phyloP scores from a whole-genome alignment of 2,888 invertebrate genomes.

The Leptopilina myrica region DNA sequence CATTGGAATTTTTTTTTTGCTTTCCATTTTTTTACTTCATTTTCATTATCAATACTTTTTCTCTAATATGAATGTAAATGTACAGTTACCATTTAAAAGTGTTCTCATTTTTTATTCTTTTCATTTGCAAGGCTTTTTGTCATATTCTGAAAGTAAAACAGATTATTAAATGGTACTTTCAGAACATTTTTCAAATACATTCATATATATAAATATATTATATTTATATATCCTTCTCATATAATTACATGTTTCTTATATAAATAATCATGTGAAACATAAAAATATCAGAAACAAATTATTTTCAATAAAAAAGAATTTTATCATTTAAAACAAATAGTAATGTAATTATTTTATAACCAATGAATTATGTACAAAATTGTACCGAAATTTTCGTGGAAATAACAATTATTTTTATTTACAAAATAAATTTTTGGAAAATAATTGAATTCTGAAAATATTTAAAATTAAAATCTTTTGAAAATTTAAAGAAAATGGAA shows the following conservation, averaged over 20 bases:
- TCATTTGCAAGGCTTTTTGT: background rate
- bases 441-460: too few relatives aligned
- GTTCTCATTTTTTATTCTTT: background rate
- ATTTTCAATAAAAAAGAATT: background rate
- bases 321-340: too few relatives aligned
- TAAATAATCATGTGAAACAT: background rate
- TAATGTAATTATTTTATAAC: too few relatives aligned
- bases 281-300: background rate
- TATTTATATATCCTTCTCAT: background rate
- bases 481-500: too few relatives aligned
- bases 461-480: too few relatives aligned
- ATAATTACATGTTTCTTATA: background rate
- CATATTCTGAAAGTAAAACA: slow-evolving; percentile 9
- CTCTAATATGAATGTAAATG: background rate
- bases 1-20: background rate
- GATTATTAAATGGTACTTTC: background rate
- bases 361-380: too few relatives aligned
- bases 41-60: background rate
- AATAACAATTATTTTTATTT: too few relatives aligned
- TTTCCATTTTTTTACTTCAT: too few relatives aligned
- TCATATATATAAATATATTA: background rate
- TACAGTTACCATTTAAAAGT: background rate
- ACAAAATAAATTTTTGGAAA: too few relatives aligned
- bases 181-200: background rate
- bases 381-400: too few relatives aligned